Evolutionary conservation across 2,797 vertebrate genomes (phyloP).

Genomic region (Cossypha polioptera): DNA sequence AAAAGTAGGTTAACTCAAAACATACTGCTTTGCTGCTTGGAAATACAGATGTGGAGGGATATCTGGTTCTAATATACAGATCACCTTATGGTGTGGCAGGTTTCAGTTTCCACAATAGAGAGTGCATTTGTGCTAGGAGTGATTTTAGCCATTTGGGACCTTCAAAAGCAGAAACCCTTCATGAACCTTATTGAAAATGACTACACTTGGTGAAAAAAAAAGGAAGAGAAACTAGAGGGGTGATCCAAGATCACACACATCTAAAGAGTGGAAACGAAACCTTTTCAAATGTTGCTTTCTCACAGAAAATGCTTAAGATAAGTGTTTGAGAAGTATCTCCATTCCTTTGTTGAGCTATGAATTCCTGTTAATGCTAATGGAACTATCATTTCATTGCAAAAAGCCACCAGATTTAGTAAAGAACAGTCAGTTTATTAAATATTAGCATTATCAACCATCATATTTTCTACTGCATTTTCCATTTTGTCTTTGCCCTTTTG

Average conservation of each 20-base stretch:
- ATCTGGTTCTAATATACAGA: slow-evolving; percentile 70
- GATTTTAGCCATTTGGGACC: slow-evolving; percentile 70
- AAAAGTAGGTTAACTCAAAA: slow-evolving; percentile 62
- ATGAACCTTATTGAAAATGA: slow-evolving; percentile 70
- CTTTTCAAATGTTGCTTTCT: slow-evolving; percentile 38
- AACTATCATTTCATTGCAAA: background rate
- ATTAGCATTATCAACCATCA: background rate
- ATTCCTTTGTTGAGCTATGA: background rate
- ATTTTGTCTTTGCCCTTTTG: background rate
- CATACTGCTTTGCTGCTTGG: slow-evolving; percentile 6
- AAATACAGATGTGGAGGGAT: slow-evolving; percentile 61
- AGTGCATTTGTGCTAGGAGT: slow-evolving; percentile 64
- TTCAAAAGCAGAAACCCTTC: slow-evolving; percentile 62
- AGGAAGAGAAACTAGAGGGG: slow-evolving; percentile 9
- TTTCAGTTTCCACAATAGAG: slow-evolving; percentile 72
- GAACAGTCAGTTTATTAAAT: background rate
- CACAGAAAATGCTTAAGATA: background rate
- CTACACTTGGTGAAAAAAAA: slow-evolving; percentile 42
- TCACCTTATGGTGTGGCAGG: slow-evolving; percentile 70
- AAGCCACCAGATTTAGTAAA: background rate
- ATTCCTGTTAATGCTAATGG: background rate
- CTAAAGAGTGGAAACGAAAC: slow-evolving; percentile 7
- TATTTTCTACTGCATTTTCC: background rate
- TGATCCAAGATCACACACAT: slow-evolving; percentile 58
- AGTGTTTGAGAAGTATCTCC: background rate